Conservation (phyloP, 2,888 invertebrate genomes). For the Chaetogeoica ovagalla region DNA sequence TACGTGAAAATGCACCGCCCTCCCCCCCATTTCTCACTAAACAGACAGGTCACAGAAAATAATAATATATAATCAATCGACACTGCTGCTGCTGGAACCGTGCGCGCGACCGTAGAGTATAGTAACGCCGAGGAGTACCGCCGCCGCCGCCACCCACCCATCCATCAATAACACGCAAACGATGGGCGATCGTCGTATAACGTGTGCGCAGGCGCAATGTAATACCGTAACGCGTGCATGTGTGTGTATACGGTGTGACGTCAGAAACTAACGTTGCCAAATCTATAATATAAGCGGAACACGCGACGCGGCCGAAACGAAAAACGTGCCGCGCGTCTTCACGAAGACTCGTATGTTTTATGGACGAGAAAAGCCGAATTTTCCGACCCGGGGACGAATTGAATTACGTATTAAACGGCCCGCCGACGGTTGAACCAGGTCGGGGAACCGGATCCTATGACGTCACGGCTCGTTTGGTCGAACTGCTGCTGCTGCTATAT, state of each 20-base stretch:
- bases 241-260: constrained; percentile 19
- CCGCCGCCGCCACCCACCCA: no score
- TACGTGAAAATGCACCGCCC: constrained; percentile 4
- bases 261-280: constrained; percentile 38
- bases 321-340: background rate
- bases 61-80: constrained; percentile 5
- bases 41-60: no score
- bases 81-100: background rate
- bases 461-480: constrained; percentile 40
- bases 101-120: no score
- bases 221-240: background rate
- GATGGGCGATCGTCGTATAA: background rate
- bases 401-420: background rate
- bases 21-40: background rate
- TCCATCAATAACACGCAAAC: background rate
- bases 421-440: constrained; percentile 43
- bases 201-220: constrained; percentile 5
- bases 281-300: constrained; percentile 20
- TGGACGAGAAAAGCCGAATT: background rate
- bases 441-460: constrained; percentile 46
- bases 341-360: background rate
- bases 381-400: background rate
- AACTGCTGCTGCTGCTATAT: background rate
- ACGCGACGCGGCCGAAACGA: background rate
- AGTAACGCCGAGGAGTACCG: no score